A percentile compares a stretch with the other conserved stretches of the same genome.
phyloP scores from a whole-genome alignment of 2,113 vertebrate species.

The Bagarius yarrelli region DNA sequence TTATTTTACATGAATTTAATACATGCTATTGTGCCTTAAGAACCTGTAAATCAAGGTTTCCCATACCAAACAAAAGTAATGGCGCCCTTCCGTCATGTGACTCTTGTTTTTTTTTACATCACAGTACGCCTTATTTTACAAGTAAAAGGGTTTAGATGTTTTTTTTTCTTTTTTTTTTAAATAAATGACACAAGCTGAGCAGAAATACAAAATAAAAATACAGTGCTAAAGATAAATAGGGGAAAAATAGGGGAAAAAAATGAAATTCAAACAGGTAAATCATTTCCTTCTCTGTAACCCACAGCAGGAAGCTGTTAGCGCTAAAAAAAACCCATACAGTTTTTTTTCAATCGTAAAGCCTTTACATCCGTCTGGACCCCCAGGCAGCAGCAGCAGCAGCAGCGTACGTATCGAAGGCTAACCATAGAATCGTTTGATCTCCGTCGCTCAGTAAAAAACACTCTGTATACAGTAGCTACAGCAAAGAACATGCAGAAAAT shows the following conservation, averaged over 20 bases:
- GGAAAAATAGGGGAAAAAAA: too few relatives aligned
- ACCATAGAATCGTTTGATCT: background rate
- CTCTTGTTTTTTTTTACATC: background rate
- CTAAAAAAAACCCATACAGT: background rate
- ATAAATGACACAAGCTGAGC: slow-evolving; percentile 5
- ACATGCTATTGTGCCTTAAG: background rate
- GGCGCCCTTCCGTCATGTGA: background rate
- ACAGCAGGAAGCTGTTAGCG: background rate
- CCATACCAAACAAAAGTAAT: background rate
- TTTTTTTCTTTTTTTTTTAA: background rate
- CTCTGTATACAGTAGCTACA: slow-evolving; percentile 61
- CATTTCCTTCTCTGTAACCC: background rate
- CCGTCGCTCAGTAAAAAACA: slow-evolving; percentile 50
- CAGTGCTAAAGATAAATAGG: background rate
- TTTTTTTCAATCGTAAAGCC: background rate
- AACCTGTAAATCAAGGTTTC: background rate
- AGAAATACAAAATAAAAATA: background rate
- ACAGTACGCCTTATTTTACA: background rate
- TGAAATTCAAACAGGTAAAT: background rate
- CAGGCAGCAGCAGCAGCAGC: background rate
- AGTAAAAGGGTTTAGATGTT: background rate
- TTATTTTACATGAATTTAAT: background rate
- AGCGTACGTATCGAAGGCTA: background rate
- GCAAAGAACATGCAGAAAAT: slow-evolving; percentile 71
- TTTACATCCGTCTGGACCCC: slow-evolving; percentile 2